Base-by-base conservation (phyloP, 2,888 invertebrate species). In the Pachliopta kotzebuea region DNA sequence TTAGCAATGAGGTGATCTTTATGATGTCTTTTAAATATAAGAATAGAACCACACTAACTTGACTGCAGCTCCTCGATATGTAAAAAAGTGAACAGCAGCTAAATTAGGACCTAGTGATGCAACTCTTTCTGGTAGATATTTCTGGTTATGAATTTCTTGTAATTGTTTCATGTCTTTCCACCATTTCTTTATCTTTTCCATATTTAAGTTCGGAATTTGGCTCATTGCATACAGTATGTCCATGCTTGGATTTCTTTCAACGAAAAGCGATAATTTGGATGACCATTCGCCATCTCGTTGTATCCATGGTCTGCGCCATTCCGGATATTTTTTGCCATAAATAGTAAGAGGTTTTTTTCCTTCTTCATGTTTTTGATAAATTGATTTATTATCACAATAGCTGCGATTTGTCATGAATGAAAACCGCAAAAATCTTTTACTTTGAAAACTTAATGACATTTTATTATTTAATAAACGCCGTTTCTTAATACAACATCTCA, bases 81-180 rank as follows among this genome's bases (percentile, higher is more conserved):
- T 90, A 57, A 98, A 86, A 81, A 98, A 98, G 88, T 98, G 96
- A 11, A 98, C 95, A 0, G 96, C 95, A 1, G 97, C 97, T 70
- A 99, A 85, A 81, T 99, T 97, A 45, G 94, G 88, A 0, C 98
- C 98, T 1, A 96, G 82, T 49, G 89, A 84, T 65, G 93, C 79
- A 70, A 94, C 92, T 66, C 96, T 87, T 62, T 94, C 92, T 0
- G 91, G 82, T 8, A 94, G 80, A 77, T 87, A 95, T 64, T 86
- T 89, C 75, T 96, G 96, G 76, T 93, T 88, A 62, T 88, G 80
- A 37, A 93, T 92, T 69, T 94, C 93, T 65, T 83, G 84, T 0
- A 88, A 74, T 58, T 85, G 85, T 69, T 92, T 84, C 70, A 92
- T 91, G 1, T 84, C 83, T 0, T 72, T 66, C 92, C 92, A 94